A percentile compares a stretch with the other conserved stretches of the same genome.
Conservation (phyloP, 2,113 vertebrate genomes). For the Spea multiplicata region DNA sequence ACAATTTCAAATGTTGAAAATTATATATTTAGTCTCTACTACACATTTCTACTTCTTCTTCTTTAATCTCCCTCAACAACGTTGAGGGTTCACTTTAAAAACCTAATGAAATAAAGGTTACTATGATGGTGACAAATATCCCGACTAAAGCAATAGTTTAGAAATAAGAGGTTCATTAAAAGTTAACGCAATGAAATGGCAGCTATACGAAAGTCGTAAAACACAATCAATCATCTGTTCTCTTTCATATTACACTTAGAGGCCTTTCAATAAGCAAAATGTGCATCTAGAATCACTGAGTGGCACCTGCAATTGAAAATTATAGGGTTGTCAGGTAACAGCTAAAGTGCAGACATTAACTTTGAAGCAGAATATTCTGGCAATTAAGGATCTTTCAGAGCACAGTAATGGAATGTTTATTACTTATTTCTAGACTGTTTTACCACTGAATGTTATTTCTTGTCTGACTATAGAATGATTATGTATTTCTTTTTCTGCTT, state of each 20-base stretch:
- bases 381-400: conserved; percentile 37
- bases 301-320: conserved; percentile 42
- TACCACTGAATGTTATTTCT: conserved; percentile 25
- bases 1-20: too few relatives aligned
- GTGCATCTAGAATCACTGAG: conserved; percentile 31
- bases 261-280: conserved; percentile 39
- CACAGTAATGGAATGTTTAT: conserved; percentile 32
- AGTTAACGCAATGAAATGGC: conserved; percentile 37
- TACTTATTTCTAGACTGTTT: conserved; percentile 41
- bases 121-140: conserved; percentile 12
- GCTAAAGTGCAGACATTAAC: conserved; percentile 41
- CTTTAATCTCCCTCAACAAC: too few relatives aligned
- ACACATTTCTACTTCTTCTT: not conserved
- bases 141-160: conserved; percentile 25
- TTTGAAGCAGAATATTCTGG: conserved; percentile 36
- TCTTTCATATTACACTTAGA: conserved; percentile 42
- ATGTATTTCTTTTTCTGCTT: conserved; percentile 10
- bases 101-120: conserved; percentile 21
- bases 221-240: conserved; percentile 45
- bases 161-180: conserved; percentile 36
- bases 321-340: conserved; percentile 41
- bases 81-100: not conserved
- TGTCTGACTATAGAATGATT: conserved; percentile 29
- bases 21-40: not conserved
- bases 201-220: conserved; percentile 31